These are phyloP conservation scores for Biston stratarius DNA, from an alignment of 2,888 invertebrate genomes.

Conservation along the genomic window DNA sequence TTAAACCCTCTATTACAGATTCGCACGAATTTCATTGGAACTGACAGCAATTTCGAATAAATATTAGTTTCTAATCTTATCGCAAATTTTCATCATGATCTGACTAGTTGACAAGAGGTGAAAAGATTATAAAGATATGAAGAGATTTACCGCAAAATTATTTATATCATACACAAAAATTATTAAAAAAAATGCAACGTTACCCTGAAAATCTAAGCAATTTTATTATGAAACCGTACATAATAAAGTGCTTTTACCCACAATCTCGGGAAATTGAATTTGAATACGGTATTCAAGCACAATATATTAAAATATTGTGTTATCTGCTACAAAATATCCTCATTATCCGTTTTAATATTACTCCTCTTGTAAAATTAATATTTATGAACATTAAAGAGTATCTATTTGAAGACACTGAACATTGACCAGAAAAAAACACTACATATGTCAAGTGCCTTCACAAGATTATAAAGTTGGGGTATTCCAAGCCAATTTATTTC, in stretches of 20 bases:
- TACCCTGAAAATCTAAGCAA: slow-evolving; percentile 1
- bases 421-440: no score
- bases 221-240: slow-evolving; percentile 4
- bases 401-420: background rate
- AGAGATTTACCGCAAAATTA: background rate
- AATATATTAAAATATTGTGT: background rate
- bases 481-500: no score
- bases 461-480: no score
- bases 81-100: no score
- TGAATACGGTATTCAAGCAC: background rate
- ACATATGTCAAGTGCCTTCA: background rate
- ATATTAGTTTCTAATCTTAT: no score
- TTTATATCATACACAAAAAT: background rate
- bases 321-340: slow-evolving; percentile 2
- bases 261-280: slow-evolving; percentile 5
- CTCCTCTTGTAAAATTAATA: no score
- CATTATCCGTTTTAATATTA: background rate
- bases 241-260: slow-evolving; percentile 1
- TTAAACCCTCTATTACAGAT: no score
- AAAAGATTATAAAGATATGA: no score
- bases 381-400: background rate
- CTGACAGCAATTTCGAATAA: no score
- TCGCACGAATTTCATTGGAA: no score
- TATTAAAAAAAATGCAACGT: background rate
- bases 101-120: no score